Evolutionary conservation across 2,113 vertebrate species (phyloP).

Genomic region (Hystrix cristata): DNA sequence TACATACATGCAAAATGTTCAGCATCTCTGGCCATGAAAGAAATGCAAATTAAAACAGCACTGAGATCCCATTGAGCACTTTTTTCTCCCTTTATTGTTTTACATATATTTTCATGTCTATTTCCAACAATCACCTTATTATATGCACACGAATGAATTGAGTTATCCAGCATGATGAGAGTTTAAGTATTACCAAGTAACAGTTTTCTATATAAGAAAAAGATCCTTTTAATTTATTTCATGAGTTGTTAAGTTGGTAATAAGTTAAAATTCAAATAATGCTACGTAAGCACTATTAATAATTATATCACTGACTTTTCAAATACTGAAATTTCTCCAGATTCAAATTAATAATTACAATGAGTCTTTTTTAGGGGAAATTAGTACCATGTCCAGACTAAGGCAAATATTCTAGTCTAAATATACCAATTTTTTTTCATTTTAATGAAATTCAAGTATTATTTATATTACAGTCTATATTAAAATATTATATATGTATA

Average conservation of each 20-base stretch:
- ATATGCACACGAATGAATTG: not conserved
- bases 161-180: constrained; percentile 35
- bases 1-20: not conserved
- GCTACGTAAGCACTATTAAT: not conserved
- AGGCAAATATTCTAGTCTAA: not conserved
- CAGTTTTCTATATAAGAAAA: constrained; percentile 51
- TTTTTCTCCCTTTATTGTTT: constrained; percentile 24
- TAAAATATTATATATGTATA: not conserved
- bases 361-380: not conserved
- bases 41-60: not conserved
- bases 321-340: not conserved
- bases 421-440: not conserved
- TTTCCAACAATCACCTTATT: constrained; percentile 27
- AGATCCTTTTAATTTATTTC: not conserved
- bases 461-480: not conserved
- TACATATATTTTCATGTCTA: constrained; percentile 50
- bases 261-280: not conserved
- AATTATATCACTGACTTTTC: not conserved
- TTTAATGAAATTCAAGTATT: not conserved
- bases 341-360: constrained; percentile 38
- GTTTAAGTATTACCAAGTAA: constrained; percentile 54
- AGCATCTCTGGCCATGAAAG: not conserved
- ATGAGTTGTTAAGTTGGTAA: not conserved
- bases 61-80: not conserved
- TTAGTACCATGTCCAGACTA: not conserved